phyloP scores from a whole-genome alignment of 2,113 vertebrate genomes.

The Forbesichthys papilliferus region DNA sequence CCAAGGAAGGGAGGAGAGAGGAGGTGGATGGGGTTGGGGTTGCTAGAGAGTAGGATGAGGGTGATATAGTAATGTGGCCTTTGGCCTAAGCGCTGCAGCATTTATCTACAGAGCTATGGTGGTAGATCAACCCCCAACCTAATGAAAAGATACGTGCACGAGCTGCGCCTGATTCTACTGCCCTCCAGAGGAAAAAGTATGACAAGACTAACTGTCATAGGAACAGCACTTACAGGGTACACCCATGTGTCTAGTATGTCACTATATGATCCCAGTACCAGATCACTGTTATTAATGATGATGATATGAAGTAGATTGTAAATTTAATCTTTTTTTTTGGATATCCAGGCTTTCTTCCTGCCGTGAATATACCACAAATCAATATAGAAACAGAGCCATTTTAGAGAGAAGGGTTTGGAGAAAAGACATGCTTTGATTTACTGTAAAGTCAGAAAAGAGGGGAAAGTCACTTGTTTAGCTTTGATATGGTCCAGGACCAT shows the following conservation, averaged over 20 bases:
- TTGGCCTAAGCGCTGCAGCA: constrained; percentile 48
- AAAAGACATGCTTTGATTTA: background rate
- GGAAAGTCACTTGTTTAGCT: background rate
- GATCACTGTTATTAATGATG: constrained; percentile 33
- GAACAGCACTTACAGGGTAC: constrained; percentile 10
- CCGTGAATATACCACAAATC: constrained; percentile 31
- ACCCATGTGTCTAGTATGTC: too few species aligned
- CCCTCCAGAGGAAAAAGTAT: constrained; percentile 57
- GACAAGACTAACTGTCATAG: constrained; percentile 8
- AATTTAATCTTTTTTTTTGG: constrained; percentile 30
- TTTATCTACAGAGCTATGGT: constrained; percentile 50
- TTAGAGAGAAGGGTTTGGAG: background rate
- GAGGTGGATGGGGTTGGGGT: background rate
- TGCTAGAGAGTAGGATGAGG: constrained; percentile 36
- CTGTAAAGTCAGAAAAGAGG: too few species aligned
- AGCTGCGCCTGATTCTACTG: constrained; percentile 52
- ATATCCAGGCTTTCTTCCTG: background rate
- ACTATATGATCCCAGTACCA: too few species aligned
- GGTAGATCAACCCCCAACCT: constrained; percentile 29
- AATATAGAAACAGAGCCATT: constrained; percentile 19
- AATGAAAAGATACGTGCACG: constrained; percentile 21
- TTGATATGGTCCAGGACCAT: background rate
- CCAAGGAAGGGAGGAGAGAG: background rate
- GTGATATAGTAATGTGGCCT: constrained; percentile 62
- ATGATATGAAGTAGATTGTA: constrained; percentile 26